Percentiles rank a stretch among this genome's conserved stretches.
Conservation (phyloP, 2,797 vertebrate species). For the Pangasius macronema region DNA sequence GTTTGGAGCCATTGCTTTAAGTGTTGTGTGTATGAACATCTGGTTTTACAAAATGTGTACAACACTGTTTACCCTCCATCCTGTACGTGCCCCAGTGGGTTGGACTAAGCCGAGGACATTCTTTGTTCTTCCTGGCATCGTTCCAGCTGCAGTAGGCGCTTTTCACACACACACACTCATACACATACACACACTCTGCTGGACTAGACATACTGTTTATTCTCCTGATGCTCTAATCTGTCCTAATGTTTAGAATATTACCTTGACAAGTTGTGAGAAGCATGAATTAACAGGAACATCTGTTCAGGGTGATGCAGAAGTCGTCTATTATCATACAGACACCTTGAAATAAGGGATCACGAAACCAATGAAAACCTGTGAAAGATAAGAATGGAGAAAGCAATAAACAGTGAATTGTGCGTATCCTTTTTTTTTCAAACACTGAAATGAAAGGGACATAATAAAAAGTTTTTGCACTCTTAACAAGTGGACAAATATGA, state of each 20-base stretch:
- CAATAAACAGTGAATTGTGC: not conserved
- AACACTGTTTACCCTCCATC: slow-evolving; percentile 23
- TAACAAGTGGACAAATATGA: slow-evolving; percentile 5
- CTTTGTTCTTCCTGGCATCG: slow-evolving; percentile 41
- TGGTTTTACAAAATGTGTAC: slow-evolving; percentile 10
- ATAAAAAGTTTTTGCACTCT: slow-evolving; percentile 6
- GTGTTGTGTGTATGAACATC: slow-evolving; percentile 2
- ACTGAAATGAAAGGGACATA: not conserved
- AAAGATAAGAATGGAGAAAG: not conserved
- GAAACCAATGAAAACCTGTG: not conserved
- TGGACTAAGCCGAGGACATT: slow-evolving; percentile 41
- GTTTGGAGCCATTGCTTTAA: not conserved
- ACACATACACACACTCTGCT: not conserved
- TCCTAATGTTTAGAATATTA: slow-evolving; percentile 36
- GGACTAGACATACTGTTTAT: slow-evolving; percentile 22
- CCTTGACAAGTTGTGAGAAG: slow-evolving; percentile 19
- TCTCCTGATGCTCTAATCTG: slow-evolving; percentile 35
- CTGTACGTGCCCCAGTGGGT: slow-evolving; percentile 41
- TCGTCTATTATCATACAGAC: slow-evolving; percentile 6
- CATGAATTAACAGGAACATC: slow-evolving; percentile 22
- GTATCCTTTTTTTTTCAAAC: no score
- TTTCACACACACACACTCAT: slow-evolving; percentile 4
- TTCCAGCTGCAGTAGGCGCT: slow-evolving; percentile 39
- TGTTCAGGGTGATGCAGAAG: not conserved
- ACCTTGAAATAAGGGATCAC: not conserved